Conservation (phyloP, 1,140 invertebrate genomes). For the Tribolium castaneum region DNA sequence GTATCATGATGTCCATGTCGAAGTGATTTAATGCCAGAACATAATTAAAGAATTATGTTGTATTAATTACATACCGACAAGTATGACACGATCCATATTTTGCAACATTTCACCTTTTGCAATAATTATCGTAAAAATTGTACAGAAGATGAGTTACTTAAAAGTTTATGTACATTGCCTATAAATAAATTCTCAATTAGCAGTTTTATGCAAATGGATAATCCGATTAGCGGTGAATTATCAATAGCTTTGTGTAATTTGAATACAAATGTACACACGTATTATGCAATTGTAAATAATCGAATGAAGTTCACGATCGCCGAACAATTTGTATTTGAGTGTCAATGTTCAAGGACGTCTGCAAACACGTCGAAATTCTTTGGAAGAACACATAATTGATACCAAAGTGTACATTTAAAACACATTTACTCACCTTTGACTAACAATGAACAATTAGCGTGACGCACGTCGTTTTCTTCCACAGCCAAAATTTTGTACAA, state of each 20-base stretch:
- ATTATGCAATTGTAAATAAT: not conserved
- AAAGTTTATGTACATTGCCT: too few relatives aligned
- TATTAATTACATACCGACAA: not conserved
- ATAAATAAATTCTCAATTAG: not conserved
- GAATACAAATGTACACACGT: not conserved
- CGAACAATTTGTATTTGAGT: conserved; percentile 9
- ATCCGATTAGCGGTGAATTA: not conserved
- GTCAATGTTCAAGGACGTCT: conserved; percentile 20
- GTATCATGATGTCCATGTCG: not conserved
- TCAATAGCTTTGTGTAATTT: not conserved
- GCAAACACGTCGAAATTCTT: not conserved
- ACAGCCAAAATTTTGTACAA: not conserved
- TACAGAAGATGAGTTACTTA: not conserved
- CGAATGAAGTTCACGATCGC: not conserved
- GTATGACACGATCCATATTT: not conserved
- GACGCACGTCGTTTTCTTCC: not conserved
- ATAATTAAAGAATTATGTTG: not conserved
- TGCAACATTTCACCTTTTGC: not conserved
- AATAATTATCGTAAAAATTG: not conserved
- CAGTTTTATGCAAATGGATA: not conserved
- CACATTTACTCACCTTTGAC: not conserved
- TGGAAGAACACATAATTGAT: not conserved
- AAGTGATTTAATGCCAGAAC: not conserved
- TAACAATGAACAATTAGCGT: not conserved
- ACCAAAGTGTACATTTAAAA: not conserved